Base-by-base conservation (phyloP, 2,888 invertebrate genomes). In the Schrankia costaestrigalis region DNA sequence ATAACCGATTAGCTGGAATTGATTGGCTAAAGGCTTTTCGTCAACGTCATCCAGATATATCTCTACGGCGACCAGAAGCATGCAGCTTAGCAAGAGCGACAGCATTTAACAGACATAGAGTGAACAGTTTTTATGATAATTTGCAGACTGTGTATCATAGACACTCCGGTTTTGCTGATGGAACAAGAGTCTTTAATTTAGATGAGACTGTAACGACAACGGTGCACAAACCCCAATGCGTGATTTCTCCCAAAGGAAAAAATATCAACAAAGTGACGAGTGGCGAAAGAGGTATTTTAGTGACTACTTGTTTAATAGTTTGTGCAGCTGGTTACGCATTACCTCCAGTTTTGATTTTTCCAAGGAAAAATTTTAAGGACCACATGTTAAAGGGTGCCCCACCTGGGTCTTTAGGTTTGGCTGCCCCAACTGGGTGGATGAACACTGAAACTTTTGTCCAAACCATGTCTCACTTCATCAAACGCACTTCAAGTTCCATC, bases 401-500 rank as follows among this genome's bases (percentile, higher is more conserved):
- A 11, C 4, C 11, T 11, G 19, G 19, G 11, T 10, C 19, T n/a
- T 9, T 28, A 9, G 7, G 19, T 10, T 9, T 19, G 13, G 19
- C 19, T 12, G 7, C 11, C 3, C 10, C 10, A 11, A 12, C 21
- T 3, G 28, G 19, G 4, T 28, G 28, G 21, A 21, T 28, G 19
- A 28, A 19, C 13, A 5, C 5, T 19, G 19, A 28, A 12, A n/a
- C 13, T 17, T 27, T 18, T 27, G 8, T 11, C 7, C 17, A 27
- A 27, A 11, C 11, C 10, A 27, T 27, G 18, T 18, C 17, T 11
- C 27, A 27, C n/a, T 18, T 27, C 17, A 18, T 27, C 7, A 27
- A 27, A 17, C 8, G 4, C 11, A 18, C 27, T 18, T 10, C 11
- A 11, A 7, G 17, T 18, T 11, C 17, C 7, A 17, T 11, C 5